These are phyloP conservation scores for Myotis yumanensis DNA, from an alignment of 2,113 vertebrate genomes.

Conservation along the genomic window DNA sequence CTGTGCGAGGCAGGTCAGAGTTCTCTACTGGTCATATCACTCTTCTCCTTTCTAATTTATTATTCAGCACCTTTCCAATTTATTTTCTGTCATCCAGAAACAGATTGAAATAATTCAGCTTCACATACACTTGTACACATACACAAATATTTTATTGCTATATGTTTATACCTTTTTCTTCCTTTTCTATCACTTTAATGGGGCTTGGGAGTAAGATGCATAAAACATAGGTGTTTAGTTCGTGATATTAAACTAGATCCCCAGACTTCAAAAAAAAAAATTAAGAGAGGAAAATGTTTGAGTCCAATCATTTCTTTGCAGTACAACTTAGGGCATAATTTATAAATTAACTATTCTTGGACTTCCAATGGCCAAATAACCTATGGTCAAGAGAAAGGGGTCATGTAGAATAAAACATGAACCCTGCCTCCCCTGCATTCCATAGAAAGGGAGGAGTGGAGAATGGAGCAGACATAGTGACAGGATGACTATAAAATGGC, in stretches of 20 bases:
- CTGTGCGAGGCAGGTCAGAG: not conserved
- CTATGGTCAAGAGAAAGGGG: not conserved
- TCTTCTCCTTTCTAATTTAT: not conserved
- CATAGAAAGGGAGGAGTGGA: fast-evolving
- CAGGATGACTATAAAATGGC: not conserved
- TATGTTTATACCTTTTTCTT: not conserved
- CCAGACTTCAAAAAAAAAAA: not conserved
- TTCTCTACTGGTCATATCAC: not conserved
- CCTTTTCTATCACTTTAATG: not conserved
- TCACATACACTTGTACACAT: not conserved
- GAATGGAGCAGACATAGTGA: too few relatives aligned
- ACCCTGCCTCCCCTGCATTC: too few relatives aligned
- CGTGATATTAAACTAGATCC: not conserved
- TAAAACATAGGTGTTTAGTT: not conserved
- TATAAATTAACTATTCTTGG: not conserved
- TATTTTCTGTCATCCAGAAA: not conserved
- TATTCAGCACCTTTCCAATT: not conserved
- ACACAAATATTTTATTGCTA: not conserved
- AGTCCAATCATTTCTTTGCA: not conserved
- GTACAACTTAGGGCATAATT: not conserved
- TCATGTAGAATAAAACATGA: not conserved
- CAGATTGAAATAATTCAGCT: not conserved
- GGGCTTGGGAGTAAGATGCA: not conserved
- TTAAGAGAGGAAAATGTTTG: not conserved
- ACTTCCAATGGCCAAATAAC: not conserved